These are phyloP conservation scores for Protophormia terraenovae DNA, from an alignment of 2,888 invertebrate genomes.

Conservation along the genomic window DNA sequence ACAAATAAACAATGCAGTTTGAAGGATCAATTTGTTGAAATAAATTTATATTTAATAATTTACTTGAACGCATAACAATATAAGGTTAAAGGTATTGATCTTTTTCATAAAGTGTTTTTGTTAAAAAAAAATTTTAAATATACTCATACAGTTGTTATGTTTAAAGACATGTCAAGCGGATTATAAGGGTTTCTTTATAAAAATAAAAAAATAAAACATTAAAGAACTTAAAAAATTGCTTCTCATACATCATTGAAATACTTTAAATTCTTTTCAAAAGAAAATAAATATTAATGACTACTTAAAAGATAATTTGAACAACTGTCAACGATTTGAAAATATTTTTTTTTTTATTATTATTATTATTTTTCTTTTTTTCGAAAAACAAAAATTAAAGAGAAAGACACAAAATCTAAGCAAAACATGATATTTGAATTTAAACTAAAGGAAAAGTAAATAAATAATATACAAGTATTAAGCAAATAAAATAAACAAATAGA, in stretches of 20 bases:
- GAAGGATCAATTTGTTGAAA: no score
- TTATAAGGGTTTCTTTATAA: neutral
- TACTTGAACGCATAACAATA: no score
- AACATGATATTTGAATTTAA: slow-evolving; percentile 62
- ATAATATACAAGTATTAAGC: slow-evolving; percentile 41
- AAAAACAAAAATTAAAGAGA: neutral
- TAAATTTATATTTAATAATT: no score
- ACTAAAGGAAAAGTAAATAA: slow-evolving; percentile 39
- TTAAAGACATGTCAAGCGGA: neutral
- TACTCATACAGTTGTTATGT: neutral
- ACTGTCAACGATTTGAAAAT: slow-evolving; percentile 23
- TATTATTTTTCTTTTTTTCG: no score
- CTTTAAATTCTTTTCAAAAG: neutral
- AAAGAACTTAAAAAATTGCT: neutral
- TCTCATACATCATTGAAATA: neutral
- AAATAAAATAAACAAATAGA: slow-evolving; percentile 41
- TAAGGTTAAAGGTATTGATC: slow-evolving; percentile 7
- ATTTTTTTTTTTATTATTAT: neutral
- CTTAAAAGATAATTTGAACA: slow-evolving; percentile 17
- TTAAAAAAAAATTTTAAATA: neutral
- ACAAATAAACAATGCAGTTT: no score
- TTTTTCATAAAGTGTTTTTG: neutral
- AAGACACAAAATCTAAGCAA: slow-evolving; percentile 24
- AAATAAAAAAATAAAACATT: neutral
- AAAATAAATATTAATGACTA: slow-evolving; percentile 20